Percentiles rank a stretch among this genome's conserved stretches.
Conservation (phyloP, 2,888 invertebrate genomes). For the Corbicula japonica region DNA sequence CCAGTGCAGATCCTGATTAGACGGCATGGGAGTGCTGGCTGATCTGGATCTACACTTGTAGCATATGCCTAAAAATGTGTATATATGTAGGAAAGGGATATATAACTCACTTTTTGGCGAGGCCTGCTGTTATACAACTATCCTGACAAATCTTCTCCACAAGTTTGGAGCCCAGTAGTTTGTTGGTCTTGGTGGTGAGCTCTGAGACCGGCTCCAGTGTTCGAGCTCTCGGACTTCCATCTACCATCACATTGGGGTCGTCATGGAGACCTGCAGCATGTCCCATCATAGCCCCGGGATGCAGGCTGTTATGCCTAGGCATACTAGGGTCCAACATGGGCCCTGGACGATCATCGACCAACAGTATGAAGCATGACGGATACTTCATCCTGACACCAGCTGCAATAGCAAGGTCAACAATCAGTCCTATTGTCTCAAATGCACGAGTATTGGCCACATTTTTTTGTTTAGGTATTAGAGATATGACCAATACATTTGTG, state of each 20-base stretch:
- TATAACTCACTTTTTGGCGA: constrained; percentile 73
- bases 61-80: too few species aligned
- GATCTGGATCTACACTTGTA: too few species aligned
- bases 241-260: constrained; percentile 30
- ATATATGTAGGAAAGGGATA: too few species aligned
- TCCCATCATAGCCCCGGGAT: constrained; percentile 11
- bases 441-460: too few species aligned
- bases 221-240: constrained; percentile 24
- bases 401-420: too few species aligned
- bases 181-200: constrained; percentile 58
- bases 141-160: constrained; percentile 90
- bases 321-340: constrained; percentile 17
- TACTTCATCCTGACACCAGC: constrained; percentile 98
- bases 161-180: constrained; percentile 70
- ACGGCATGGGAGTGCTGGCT: too few species aligned
- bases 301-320: constrained; percentile 14
- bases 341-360: constrained; percentile 77
- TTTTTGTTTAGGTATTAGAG: too few species aligned
- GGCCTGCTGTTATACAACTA: constrained; percentile 88
- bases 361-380: constrained; percentile 96
- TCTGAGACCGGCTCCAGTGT: constrained; percentile 66
- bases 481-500: too few species aligned
- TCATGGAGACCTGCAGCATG: constrained; percentile 29
- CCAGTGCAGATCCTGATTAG: too few species aligned
- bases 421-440: too few species aligned